Percentiles rank a stretch among this genome's conserved stretches.
Conservation (phyloP, 1,140 invertebrate species). For the Drosophila athabasca region DNA sequence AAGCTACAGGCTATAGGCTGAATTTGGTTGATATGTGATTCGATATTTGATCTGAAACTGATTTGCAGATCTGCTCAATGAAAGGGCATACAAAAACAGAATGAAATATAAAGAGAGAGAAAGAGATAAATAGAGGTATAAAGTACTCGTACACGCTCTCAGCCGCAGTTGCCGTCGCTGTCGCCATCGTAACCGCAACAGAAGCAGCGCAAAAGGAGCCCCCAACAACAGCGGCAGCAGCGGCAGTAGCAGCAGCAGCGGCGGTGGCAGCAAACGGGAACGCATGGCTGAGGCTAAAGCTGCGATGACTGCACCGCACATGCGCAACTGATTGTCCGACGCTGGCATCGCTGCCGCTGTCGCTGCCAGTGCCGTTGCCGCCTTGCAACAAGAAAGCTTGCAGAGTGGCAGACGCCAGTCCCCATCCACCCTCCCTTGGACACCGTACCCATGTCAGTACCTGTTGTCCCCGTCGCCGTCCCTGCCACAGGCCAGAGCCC, state of each 20-base stretch:
- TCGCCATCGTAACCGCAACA: no score
- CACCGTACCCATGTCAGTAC: no score
- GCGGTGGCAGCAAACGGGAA: conserved; percentile 2
- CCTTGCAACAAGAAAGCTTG: conserved; percentile 54
- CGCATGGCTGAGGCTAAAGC: conserved; percentile 8
- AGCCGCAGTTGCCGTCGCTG: no score
- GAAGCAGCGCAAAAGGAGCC: conserved; percentile 11
- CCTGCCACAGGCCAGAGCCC: no score
- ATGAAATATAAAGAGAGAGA: neutral
- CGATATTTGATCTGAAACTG: no score
- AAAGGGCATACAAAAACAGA: neutral
- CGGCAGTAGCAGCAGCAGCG: neutral
- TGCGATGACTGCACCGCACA: conserved; percentile 11
- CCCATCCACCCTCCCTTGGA: no score
- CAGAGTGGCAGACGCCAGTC: neutral
- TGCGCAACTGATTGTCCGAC: conserved; percentile 25
- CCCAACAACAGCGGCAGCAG: neutral
- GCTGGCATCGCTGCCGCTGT: no score
- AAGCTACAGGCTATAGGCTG: no score
- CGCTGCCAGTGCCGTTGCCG: conserved; percentile 8
- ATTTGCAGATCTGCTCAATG: neutral
- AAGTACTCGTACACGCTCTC: neutral
- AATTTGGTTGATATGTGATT: no score
- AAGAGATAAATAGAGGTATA: neutral
- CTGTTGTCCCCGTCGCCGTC: no score